Conservation (phyloP, 2,113 vertebrate genomes). For the Ceuthmochares aereus region DNA sequence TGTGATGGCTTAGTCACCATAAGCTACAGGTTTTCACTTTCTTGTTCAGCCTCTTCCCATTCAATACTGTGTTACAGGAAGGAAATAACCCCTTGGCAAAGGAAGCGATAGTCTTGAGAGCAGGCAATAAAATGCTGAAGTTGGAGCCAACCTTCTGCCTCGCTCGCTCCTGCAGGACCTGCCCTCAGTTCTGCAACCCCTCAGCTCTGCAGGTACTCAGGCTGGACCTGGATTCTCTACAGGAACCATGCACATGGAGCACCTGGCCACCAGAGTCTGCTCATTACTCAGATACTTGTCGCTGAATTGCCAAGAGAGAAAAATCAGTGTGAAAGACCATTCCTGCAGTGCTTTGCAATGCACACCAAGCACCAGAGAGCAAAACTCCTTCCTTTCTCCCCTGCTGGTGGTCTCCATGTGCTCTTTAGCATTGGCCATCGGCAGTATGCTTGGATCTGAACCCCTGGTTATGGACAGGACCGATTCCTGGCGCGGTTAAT, state of each 20-base stretch:
- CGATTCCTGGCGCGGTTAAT: background rate
- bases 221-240: background rate
- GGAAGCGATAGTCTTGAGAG: background rate
- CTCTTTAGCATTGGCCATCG: background rate
- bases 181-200: background rate
- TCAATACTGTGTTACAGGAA: background rate
- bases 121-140: background rate
- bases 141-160: background rate
- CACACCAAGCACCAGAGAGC: background rate
- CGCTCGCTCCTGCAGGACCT: background rate
- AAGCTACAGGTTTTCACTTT: background rate
- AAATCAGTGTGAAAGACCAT: background rate
- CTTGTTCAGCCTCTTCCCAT: background rate
- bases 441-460: fast-evolving
- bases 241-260: background rate
- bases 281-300: background rate
- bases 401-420: fast-evolving
- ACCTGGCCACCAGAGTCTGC: background rate
- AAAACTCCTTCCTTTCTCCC: background rate
- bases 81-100: background rate
- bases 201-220: background rate
- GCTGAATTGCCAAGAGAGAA: background rate
- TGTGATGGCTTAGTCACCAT: background rate
- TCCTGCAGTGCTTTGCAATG: background rate
- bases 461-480: fast-evolving